phyloP scores from a whole-genome alignment of 2,113 vertebrate species.

The Hiodon alosoides region DNA sequence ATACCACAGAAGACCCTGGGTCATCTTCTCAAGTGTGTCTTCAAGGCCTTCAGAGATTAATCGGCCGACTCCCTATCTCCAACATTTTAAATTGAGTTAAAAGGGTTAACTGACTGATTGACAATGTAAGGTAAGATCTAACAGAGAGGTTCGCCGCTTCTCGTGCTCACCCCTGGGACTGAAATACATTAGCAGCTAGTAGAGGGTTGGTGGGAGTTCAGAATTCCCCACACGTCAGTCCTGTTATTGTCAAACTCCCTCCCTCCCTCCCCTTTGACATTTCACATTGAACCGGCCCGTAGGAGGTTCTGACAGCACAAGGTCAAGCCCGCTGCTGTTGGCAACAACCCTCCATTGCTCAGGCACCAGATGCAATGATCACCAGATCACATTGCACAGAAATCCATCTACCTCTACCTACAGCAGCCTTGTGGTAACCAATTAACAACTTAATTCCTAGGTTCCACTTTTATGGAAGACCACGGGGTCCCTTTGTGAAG shows the following conservation, averaged over 20 bases:
- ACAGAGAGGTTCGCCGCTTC: background rate
- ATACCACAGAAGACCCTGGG: slow-evolving; percentile 38
- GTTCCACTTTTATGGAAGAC: too few species aligned
- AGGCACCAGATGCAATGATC: too few species aligned
- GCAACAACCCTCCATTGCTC: background rate
- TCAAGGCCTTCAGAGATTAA: slow-evolving; percentile 35
- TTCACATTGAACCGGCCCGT: too few species aligned
- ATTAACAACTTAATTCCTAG: too few species aligned
- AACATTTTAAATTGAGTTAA: background rate
- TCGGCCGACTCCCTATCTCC: slow-evolving; percentile 38
- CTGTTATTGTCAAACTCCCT: background rate
- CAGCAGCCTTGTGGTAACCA: too few species aligned
- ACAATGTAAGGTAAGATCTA: background rate
- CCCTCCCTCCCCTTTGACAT: background rate
- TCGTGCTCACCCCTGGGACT: background rate
- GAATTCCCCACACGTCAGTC: background rate
- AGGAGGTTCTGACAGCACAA: too few species aligned
- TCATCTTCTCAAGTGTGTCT: slow-evolving; percentile 43
- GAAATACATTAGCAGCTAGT: background rate
- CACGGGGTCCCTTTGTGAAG: background rate
- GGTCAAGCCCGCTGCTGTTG: background rate
- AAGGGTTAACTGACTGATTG: background rate
- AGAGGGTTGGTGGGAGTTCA: background rate
- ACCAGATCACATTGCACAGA: too few species aligned
- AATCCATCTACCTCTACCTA: too few species aligned